These are phyloP conservation scores for Murina feae DNA, from an alignment of 2,113 vertebrate species.

Conservation along the genomic window DNA sequence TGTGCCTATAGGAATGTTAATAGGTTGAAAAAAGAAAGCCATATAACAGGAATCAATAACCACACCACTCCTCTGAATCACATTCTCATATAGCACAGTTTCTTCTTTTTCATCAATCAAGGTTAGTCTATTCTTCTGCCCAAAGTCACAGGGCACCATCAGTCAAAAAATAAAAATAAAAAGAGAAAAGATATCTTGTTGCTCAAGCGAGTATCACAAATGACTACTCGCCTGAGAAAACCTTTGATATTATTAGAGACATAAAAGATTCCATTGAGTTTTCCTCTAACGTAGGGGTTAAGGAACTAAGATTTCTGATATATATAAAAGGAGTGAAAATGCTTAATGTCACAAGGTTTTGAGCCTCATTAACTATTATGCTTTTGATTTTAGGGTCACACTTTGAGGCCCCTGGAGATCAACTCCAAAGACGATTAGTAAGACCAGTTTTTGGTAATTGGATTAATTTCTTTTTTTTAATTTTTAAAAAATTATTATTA, in stretches of 20 bases:
- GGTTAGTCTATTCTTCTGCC: background rate
- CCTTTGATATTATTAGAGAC: background rate
- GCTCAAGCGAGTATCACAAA: background rate
- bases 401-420: background rate
- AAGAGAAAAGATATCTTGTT: background rate
- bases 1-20: background rate
- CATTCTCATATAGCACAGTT: background rate
- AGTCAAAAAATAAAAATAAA: constrained; percentile 25
- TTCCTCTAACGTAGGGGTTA: background rate
- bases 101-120: constrained; percentile 41
- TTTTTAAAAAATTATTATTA: no score
- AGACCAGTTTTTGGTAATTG: background rate
- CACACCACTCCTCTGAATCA: background rate
- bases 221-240: background rate
- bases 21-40: background rate
- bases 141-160: background rate
- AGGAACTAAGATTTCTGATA: background rate
- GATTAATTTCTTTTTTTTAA: background rate
- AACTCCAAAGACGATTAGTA: background rate
- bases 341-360: background rate
- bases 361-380: background rate
- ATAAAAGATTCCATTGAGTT: background rate
- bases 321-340: background rate
- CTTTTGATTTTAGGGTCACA: background rate
- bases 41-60: background rate